phyloP scores from a whole-genome alignment of 2,888 invertebrate species.

The Bedellia somnulentella region DNA sequence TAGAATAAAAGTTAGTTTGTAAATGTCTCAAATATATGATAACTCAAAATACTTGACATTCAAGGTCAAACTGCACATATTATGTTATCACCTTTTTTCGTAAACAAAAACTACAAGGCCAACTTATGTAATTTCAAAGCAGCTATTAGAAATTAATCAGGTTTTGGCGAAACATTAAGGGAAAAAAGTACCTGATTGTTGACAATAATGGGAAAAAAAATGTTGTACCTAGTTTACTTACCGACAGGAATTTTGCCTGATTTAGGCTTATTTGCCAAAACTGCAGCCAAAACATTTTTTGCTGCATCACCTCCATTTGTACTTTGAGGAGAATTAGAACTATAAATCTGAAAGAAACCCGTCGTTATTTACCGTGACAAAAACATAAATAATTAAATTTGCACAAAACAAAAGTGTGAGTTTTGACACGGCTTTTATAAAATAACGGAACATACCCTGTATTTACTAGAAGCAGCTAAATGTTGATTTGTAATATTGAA shows the following conservation, averaged over 20 bases:
- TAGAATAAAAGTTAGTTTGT: no score
- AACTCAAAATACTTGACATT: no score
- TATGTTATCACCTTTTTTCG: no score
- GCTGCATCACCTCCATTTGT: constrained; percentile 30
- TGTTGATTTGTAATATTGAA: constrained; percentile 28
- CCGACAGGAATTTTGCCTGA: constrained; percentile 53
- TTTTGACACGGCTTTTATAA: no score
- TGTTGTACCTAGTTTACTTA: constrained; percentile 29
- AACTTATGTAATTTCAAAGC: no score
- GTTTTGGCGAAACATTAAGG: no score
- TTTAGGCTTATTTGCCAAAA: constrained; percentile 51
- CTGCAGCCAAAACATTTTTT: constrained; percentile 53
- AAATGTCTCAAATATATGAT: no score
- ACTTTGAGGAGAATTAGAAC: constrained; percentile 22
- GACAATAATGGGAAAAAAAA: no score
- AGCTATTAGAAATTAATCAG: no score
- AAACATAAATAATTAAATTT: constrained; percentile 2
- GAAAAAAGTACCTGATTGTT: no score
- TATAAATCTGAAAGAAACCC: constrained; percentile 27
- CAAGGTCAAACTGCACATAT: no score
- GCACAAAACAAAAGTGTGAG: constrained; percentile 7
- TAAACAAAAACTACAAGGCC: no score
- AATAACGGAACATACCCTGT: constrained; percentile 25
- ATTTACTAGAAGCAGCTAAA: constrained; percentile 32
- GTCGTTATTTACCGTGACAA: constrained; percentile 1